Percentiles rank a stretch among this genome's conserved stretches.
Conservation (phyloP, 1,140 invertebrate genomes). For the Euglossa dilemma region DNA sequence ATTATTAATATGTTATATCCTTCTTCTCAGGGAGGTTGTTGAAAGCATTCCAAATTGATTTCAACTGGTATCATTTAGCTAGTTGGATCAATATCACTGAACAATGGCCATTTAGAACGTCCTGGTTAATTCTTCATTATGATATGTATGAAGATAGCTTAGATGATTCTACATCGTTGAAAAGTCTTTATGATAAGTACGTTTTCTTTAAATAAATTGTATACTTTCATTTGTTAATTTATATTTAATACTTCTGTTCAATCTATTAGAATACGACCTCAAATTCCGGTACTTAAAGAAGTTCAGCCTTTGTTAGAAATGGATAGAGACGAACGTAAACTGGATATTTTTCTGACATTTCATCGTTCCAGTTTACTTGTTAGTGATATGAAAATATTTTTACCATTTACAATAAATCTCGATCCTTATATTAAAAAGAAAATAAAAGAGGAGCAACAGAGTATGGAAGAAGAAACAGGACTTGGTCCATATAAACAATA, state of each 20-base stretch:
- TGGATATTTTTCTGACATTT: constrained; percentile 95
- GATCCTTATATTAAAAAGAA: constrained; percentile 98
- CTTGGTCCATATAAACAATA: constrained; percentile 47
- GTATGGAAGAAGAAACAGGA: constrained; percentile 84
- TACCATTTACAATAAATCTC: constrained; percentile 98
- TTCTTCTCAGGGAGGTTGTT: constrained; percentile 90
- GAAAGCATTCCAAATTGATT: constrained; percentile 99
- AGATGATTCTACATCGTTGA: constrained; percentile 93
- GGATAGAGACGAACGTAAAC: constrained; percentile 96
- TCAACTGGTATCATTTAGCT: constrained; percentile 98
- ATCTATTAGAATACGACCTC: constrained; percentile 86
- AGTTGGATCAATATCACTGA: constrained; percentile 99
- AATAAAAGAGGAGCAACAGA: constrained; percentile 92
- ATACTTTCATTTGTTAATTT: constrained; percentile 78
- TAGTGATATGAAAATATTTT: constrained; percentile 95
- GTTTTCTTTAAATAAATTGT: constrained; percentile 62
- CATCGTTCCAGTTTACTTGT: constrained; percentile 91
- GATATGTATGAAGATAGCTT: constrained; percentile 94
- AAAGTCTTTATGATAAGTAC: constrained; percentile 96
- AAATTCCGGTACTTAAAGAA: constrained; percentile 93
- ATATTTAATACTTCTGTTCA: constrained; percentile 8
- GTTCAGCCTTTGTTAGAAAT: constrained; percentile 94
- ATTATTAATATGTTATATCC: constrained; percentile 35
- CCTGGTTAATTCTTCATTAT: constrained; percentile 98
- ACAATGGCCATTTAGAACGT: constrained; percentile 98